These are phyloP conservation scores for Caradrina kadenii DNA, from an alignment of 2,888 invertebrate genomes.

Conservation along the genomic window DNA sequence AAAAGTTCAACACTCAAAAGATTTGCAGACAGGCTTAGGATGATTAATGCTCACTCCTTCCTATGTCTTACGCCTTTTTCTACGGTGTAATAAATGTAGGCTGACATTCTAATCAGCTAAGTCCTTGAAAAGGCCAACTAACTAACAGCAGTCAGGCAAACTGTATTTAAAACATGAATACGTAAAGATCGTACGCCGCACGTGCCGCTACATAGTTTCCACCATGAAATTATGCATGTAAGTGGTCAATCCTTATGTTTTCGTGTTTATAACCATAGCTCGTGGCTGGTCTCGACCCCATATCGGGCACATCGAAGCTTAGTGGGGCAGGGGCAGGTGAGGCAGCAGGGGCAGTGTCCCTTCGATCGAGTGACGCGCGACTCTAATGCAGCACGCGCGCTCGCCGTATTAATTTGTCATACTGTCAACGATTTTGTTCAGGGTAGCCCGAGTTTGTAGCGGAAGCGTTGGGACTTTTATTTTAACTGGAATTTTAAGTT, in stretches of 20 bases:
- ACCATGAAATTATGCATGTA: slow-evolving; percentile 37
- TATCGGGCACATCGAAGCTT: slow-evolving; percentile 32
- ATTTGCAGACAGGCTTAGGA: no score
- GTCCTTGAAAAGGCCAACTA: slow-evolving; percentile 2
- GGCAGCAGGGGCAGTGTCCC: slow-evolving; percentile 55
- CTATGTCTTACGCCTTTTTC: neutral
- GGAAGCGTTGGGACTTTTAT: slow-evolving; percentile 28
- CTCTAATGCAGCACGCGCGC: slow-evolving; percentile 63
- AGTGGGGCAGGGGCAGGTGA: slow-evolving; percentile 28
- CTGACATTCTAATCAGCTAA: slow-evolving; percentile 4
- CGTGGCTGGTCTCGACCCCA: slow-evolving; percentile 23
- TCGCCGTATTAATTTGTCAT: slow-evolving; percentile 63
- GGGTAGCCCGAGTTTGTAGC: neutral
- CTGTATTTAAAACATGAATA: slow-evolving; percentile 36
- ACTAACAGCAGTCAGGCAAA: neutral
- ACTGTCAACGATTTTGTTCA: slow-evolving; percentile 62
- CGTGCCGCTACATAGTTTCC: slow-evolving; percentile 32
- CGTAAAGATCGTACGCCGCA: slow-evolving; percentile 31
- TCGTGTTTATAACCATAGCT: slow-evolving; percentile 39
- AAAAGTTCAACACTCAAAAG: no score
- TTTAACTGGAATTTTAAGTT: neutral
- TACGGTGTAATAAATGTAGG: neutral
- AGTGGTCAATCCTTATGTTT: slow-evolving; percentile 48
- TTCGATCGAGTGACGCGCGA: slow-evolving; percentile 47
- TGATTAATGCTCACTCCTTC: neutral